Conservation (phyloP, 2,888 invertebrate genomes). For the Euproctis similis region DNA sequence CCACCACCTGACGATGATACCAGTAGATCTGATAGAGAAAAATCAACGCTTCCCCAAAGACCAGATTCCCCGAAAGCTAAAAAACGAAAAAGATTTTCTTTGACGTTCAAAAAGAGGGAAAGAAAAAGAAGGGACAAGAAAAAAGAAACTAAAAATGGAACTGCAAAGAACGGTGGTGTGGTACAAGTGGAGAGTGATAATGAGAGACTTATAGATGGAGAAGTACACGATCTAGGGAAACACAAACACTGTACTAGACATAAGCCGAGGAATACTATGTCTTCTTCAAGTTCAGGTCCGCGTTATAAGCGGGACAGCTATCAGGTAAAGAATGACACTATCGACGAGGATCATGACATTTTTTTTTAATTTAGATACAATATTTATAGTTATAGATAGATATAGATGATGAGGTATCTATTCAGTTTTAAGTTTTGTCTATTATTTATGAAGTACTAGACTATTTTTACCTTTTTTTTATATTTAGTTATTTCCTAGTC, state of each 20-base stretch:
- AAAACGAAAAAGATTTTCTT: slow-evolving; percentile 63
- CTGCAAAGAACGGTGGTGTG: slow-evolving; percentile 47
- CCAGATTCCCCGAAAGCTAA: slow-evolving; percentile 65
- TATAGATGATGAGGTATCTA: too few species aligned
- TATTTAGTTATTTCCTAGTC: not conserved
- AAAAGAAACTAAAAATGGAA: slow-evolving; percentile 52
- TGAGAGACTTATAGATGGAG: slow-evolving; percentile 62
- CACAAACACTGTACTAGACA: slow-evolving; percentile 55
- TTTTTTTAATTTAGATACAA: too few species aligned
- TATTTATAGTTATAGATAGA: too few species aligned
- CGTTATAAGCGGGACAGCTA: slow-evolving; percentile 73
- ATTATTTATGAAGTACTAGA: too few species aligned
- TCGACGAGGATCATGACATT: too few species aligned
- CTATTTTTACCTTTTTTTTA: too few species aligned
- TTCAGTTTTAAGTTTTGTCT: too few species aligned
- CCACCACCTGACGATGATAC: slow-evolving; percentile 65
- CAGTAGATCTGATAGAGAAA: slow-evolving; percentile 64
- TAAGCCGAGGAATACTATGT: slow-evolving; percentile 54
- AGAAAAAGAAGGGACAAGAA: slow-evolving; percentile 65
- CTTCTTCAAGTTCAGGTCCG: slow-evolving; percentile 66
- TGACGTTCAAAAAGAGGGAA: slow-evolving; percentile 66
- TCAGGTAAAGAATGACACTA: slow-evolving; percentile 49
- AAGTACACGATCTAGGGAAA: slow-evolving; percentile 42
- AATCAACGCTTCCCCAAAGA: slow-evolving; percentile 52
- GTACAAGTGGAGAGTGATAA: slow-evolving; percentile 58